phyloP scores from a whole-genome alignment of 2,888 invertebrate species.

The Stomorhina lunata region DNA sequence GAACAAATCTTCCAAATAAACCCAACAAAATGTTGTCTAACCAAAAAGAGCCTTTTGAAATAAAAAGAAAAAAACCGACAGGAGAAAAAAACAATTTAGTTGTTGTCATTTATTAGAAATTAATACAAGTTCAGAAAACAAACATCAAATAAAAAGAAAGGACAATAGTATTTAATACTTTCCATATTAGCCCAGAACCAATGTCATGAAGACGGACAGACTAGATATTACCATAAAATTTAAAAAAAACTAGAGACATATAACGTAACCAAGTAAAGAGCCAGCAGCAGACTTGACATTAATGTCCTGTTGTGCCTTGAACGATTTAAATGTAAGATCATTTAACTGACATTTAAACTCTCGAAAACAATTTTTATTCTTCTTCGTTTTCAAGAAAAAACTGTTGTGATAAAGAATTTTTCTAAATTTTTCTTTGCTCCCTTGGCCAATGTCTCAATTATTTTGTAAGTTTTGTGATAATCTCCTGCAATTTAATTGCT shows the following conservation, averaged over 20 bases:
- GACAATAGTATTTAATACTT: background rate
- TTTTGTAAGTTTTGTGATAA: conserved; percentile 34
- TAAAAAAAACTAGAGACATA: background rate
- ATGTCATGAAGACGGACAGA: conserved; percentile 25
- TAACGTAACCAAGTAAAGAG: background rate
- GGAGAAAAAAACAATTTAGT: background rate
- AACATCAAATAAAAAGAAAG: background rate
- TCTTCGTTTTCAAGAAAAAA: background rate
- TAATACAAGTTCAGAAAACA: conserved; percentile 24
- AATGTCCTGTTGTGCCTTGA: conserved; percentile 51
- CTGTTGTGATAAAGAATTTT: conserved; percentile 17
- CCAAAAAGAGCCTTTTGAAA: background rate
- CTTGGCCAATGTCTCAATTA: conserved; percentile 51
- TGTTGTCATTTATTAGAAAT: conserved; percentile 43
- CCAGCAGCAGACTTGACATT: background rate
- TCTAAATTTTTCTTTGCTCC: background rate
- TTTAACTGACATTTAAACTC: conserved; percentile 33
- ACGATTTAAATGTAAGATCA: conserved; percentile 30
- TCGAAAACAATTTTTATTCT: background rate
- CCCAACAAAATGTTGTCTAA: conserved; percentile 14
- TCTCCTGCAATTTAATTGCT: conserved; percentile 33
- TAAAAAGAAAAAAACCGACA: conserved; percentile 33
- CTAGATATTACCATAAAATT: conserved; percentile 21
- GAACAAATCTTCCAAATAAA: conserved; percentile 54
- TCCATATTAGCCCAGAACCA: background rate